These are phyloP conservation scores for Gobiocypris rarus DNA, from an alignment of 2,113 vertebrate species.

Conservation along the genomic window DNA sequence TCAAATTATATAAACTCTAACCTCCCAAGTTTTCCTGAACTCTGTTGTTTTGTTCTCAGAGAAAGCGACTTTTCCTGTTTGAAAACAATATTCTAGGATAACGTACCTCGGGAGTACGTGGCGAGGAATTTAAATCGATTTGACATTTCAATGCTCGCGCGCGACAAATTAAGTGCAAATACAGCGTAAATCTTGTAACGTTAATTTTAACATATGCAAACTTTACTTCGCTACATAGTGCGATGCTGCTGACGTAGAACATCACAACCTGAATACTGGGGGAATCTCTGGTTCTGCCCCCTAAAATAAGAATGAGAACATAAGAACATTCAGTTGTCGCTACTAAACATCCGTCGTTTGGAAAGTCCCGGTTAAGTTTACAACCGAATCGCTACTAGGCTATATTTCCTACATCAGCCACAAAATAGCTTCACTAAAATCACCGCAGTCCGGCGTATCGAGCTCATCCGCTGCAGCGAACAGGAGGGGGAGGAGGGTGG, in stretches of 20 bases:
- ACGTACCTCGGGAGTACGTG: neutral
- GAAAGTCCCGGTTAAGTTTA: slow-evolving; percentile 31
- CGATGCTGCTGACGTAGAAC: slow-evolving; percentile 37
- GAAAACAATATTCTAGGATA: slow-evolving; percentile 17
- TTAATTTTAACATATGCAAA: no score
- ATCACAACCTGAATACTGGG: neutral
- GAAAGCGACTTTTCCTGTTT: slow-evolving; percentile 55
- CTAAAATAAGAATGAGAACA: neutral
- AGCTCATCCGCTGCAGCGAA: slow-evolving; percentile 57
- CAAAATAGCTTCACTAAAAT: neutral
- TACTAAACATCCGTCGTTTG: slow-evolving; percentile 2
- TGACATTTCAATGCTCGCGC: neutral
- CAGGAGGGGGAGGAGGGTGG: slow-evolving; percentile 60
- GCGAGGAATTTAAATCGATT: slow-evolving; percentile 20
- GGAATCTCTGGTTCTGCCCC: neutral
- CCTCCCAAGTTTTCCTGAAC: neutral
- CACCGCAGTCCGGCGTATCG: slow-evolving; percentile 58
- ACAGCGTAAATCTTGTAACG: neutral
- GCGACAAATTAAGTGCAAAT: neutral
- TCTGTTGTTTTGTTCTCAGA: neutral
- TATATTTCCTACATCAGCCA: neutral
- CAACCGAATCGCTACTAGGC: neutral
- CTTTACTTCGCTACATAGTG: neutral
- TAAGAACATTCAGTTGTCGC: neutral
- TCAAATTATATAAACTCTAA: neutral